Percentiles rank a stretch among this genome's conserved stretches.
phyloP scores from a whole-genome alignment of 64 coral and sea anemone species.

The Platygyra sinensis region DNA sequence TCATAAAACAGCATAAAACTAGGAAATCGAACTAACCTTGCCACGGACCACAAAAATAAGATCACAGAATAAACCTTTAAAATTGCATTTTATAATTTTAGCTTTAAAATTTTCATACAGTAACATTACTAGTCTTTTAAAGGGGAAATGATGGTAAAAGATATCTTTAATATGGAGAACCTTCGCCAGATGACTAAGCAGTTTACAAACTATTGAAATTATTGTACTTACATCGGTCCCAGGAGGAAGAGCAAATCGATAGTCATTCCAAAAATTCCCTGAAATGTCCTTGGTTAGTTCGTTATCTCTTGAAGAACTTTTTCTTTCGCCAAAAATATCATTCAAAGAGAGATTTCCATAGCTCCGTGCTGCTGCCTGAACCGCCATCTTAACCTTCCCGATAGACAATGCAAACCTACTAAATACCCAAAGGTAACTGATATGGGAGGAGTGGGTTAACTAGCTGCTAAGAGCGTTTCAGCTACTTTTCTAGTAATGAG shows the following conservation, averaged over 20 bases:
- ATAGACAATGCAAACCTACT: background rate
- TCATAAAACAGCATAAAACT: too few species aligned
- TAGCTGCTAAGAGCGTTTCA: too few species aligned
- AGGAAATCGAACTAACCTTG: too few species aligned
- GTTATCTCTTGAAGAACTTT: constrained; percentile 11
- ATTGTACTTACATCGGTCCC: constrained; percentile 68
- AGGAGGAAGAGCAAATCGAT: constrained; percentile 83
- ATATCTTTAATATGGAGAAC: background rate
- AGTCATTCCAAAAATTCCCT: constrained; percentile 66
- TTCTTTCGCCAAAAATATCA: constrained; percentile 78
- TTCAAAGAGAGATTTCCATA: constrained; percentile 78
- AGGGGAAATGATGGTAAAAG: background rate
- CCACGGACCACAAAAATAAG: too few species aligned
- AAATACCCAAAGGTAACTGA: background rate
- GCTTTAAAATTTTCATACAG: too few species aligned
- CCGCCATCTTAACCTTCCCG: constrained; percentile 73
- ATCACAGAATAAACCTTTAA: too few species aligned
- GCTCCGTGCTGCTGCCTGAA: constrained; percentile 57
- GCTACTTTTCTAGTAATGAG: too few species aligned
- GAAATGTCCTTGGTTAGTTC: constrained; percentile 65
- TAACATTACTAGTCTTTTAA: too few species aligned
- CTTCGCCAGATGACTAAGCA: constrained; percentile 39
- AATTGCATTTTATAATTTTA: too few species aligned
- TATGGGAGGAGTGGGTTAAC: background rate
- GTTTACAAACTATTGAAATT: background rate